Evolutionary conservation across 2,888 invertebrate species (phyloP), one percentile per base, ranked within the genome.

Genomic region (Cyclophora punctaria): DNA sequence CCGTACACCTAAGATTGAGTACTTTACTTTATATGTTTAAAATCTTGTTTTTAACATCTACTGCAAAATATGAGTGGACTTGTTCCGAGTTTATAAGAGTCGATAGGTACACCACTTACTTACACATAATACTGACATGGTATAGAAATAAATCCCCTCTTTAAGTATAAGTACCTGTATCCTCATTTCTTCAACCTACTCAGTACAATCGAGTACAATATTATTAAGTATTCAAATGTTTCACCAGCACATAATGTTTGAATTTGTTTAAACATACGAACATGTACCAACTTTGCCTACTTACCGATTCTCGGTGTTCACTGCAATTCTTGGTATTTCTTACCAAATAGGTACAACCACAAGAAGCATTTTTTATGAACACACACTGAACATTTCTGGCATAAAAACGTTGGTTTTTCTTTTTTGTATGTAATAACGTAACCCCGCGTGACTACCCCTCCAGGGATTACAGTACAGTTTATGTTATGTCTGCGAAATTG

Each of bases 401-500:
- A 64, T 69, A 64, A 71, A 71, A 71, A 59, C 54, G 55, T 62
- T 64, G 58, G 61, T 44, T 66, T 67, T 67, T 59, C 64, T 61
- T 65, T 68, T 69, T 67, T 67, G 66, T 69, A 65, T 58, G 67
- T 69, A 67, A 70, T 70, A 70, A 67, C 64, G 60, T 57, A 65
- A 60, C 61, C 67, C 66, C 60, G 61, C 62, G 64, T 69, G 72
- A 65, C 71, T 69, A 69, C 65, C 69, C 66, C 73, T 64, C 67
- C 41, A 51, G 63, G 73, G 71, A 71, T 73, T 72, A 71, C 65
- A 45, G 60, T 62, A 60, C 59, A 69, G 71, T 72, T 73, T 71
- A 73, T 72, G 69, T 64, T 62, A 63, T 62, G 69, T 69, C 64
- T 66, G 63, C 67, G 59, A 70, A 73, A 72, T 72, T 71, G 69